Conservation (phyloP, 2,888 invertebrate species). For the Patella ulyssiponensis region DNA sequence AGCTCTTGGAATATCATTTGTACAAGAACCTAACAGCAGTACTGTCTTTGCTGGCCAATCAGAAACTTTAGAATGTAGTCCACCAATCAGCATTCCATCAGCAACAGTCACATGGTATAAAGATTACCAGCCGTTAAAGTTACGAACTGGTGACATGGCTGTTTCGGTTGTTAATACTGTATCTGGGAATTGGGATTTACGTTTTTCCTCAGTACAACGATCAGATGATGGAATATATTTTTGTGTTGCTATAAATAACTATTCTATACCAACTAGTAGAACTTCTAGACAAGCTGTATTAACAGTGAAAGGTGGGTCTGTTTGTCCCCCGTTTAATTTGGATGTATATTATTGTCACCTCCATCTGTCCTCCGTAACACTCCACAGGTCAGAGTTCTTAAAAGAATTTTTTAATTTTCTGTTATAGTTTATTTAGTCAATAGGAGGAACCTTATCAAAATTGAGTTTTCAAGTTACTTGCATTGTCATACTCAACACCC, state of each 20-base stretch:
- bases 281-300: conserved; percentile 55
- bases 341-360: too few species aligned
- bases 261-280: conserved; percentile 52
- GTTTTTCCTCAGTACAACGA: conserved; percentile 55
- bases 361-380: too few species aligned
- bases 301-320: conserved; percentile 57
- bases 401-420: too few species aligned
- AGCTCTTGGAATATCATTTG: conserved; percentile 58
- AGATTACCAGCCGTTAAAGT: conserved; percentile 48
- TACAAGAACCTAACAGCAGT: conserved; percentile 48
- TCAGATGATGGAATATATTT: conserved; percentile 62
- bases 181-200: conserved; percentile 50
- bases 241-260: conserved; percentile 62
- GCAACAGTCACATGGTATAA: conserved; percentile 69
- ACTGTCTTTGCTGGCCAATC: conserved; percentile 55
- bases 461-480: too few species aligned
- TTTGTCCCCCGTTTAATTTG: too few species aligned
- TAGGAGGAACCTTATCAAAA: too few species aligned
- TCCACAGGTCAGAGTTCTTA: too few species aligned
- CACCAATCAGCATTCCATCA: conserved; percentile 66
- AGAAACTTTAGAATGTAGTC: conserved; percentile 63
- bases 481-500: too few species aligned
- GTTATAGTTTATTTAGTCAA: too few species aligned
- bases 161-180: conserved; percentile 37
- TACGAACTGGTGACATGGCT: conserved; percentile 40